phyloP scores from a whole-genome alignment of 2,113 vertebrate species.

The Myrmecobius fasciatus region DNA sequence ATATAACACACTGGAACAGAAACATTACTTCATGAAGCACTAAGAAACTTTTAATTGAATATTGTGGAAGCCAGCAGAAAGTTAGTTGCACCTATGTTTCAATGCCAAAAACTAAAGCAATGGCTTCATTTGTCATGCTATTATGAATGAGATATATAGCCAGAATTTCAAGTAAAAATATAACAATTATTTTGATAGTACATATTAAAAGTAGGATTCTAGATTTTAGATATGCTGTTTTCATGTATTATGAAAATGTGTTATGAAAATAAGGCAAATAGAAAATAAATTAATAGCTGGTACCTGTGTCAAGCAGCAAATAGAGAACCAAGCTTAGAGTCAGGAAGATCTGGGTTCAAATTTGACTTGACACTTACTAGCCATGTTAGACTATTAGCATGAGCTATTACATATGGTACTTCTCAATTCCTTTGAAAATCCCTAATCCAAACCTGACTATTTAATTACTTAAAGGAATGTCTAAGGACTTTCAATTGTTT shows the following conservation, averaged over 20 bases:
- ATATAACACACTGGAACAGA: neutral
- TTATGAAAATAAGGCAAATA: neutral
- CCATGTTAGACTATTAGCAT: neutral
- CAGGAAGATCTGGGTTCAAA: neutral
- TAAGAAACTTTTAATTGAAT: neutral
- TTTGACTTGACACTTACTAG: neutral
- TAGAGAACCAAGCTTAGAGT: neutral
- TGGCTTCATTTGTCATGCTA: neutral
- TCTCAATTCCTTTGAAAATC: conserved; percentile 4
- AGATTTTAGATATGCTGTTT: neutral
- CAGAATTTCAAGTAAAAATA: neutral
- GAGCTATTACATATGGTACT: neutral
- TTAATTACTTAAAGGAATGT: conserved; percentile 44
- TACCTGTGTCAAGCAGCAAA: neutral
- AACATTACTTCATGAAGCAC: neutral
- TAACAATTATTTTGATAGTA: neutral
- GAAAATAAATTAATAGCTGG: neutral
- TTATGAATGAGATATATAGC: neutral
- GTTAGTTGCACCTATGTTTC: neutral
- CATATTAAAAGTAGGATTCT: neutral
- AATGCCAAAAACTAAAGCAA: neutral
- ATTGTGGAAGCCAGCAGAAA: neutral
- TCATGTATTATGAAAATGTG: neutral
- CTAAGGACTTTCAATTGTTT: conserved; percentile 2
- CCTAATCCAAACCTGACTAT: neutral